Evolutionary conservation across 2,113 vertebrate species (phyloP), one percentile per base, ranked within the genome.

Genomic region (Tachycineta bicolor): DNA sequence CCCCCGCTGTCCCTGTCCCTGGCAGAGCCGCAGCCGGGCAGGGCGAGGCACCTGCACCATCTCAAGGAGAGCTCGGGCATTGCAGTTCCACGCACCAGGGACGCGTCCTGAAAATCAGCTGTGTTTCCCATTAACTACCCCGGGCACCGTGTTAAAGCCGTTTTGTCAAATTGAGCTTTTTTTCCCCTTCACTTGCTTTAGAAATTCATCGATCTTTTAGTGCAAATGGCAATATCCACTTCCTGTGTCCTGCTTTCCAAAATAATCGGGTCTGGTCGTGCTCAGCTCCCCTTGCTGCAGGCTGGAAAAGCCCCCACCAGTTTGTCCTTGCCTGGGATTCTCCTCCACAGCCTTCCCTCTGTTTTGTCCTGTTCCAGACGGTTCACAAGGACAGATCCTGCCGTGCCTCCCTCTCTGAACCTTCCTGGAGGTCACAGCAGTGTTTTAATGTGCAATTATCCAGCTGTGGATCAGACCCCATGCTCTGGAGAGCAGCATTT

Each of bases 81-180:
- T 95, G 92, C 95, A 92, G 9, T 1, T 2, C 5, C 52, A 17
- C n/a, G 12, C 41, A 3, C 13, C 6, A 10, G 44, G 29, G 37
- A 25, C 25, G 1, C 1, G 24, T 0, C 1, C 6, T 3, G 4
- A 17, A 60, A 60, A 23, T 3, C n/a, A 2, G 3, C 7, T 37
- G 25, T 31, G 14, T 41, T 77, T 21, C 33, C 41, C 24, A 1
- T 34, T n/a, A 22, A 31, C 77, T 46, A 55, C n/a, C 12, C 21
- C 0, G 24, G n/a, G 34, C 50, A 6, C 9, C 0, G 4, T 0
- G 4, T 26, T 43, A 11, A 13, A 16, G 55, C 5, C 2, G 1
- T 26, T 68, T 18, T 6, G 2, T n/a, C 46, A 39, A 34, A 15
- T 1, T 9, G 49, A 82, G n/a, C 12, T 81, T 25, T 8, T 7